Percentiles rank a stretch among this genome's conserved stretches.
Evolutionary conservation across 2,888 invertebrate genomes (phyloP).

Genomic region (Volucella inanis): DNA sequence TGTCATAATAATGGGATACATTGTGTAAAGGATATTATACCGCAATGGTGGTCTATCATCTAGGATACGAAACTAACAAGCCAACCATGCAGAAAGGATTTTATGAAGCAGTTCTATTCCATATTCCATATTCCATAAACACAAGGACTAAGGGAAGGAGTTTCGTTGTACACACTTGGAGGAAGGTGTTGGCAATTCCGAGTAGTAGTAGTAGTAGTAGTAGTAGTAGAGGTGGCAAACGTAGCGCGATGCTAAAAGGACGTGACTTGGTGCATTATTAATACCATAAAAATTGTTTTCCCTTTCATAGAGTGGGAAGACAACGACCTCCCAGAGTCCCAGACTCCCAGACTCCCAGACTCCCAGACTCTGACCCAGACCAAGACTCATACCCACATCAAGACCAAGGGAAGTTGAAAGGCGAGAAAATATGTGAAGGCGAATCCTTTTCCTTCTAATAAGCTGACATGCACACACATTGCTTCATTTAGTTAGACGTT

Average conservation of each 20-base stretch:
- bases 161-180: constrained; percentile 15
- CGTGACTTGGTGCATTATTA: constrained; percentile 79
- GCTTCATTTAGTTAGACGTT: constrained; percentile 55
- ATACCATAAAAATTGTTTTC: constrained; percentile 77
- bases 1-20: constrained; percentile 74
- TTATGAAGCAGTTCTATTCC: constrained; percentile 74
- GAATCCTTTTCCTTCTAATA: constrained; percentile 69
- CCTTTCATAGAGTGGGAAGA: constrained; percentile 46
- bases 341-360: too few species aligned
- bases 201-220: constrained; percentile 13
- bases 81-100: constrained; percentile 75
- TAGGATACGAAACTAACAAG: constrained; percentile 74
- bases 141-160: constrained; percentile 26
- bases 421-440: constrained; percentile 42
- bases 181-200: constrained; percentile 24
- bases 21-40: constrained; percentile 74
- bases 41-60: constrained; percentile 74
- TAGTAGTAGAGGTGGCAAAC: constrained; percentile 13
- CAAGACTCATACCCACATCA: not conserved
- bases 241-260: constrained; percentile 69
- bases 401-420: constrained; percentile 19
- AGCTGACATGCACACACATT: constrained; percentile 71
- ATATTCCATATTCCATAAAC: constrained; percentile 66
- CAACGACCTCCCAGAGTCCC: too few species aligned
- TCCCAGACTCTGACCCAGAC: too few species aligned